phyloP scores from a whole-genome alignment of 1,140 invertebrate genomes.

The Brachionus paranguensis region DNA sequence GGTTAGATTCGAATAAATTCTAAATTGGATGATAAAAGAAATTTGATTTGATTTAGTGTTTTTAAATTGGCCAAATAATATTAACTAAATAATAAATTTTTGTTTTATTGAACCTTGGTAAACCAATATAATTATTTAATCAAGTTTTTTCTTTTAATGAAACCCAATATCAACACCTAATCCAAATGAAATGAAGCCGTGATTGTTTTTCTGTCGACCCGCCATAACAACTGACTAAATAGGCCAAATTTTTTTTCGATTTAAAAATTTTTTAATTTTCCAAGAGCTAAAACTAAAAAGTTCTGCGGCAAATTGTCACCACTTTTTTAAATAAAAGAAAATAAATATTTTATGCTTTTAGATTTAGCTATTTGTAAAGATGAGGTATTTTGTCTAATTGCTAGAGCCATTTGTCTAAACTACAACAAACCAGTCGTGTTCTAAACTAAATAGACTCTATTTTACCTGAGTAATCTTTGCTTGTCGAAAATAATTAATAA shows the following conservation, averaged over 20 bases:
- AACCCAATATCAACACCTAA: neutral
- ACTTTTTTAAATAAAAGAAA: neutral
- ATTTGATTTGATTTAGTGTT: neutral
- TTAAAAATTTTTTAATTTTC: neutral
- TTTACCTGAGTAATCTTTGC: neutral
- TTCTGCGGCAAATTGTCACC: neutral
- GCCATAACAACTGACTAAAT: neutral
- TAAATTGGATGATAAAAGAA: neutral
- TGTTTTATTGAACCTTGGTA: neutral
- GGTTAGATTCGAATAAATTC: neutral
- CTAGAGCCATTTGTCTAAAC: neutral
- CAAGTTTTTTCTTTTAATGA: neutral
- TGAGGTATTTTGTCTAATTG: neutral
- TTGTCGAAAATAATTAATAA: neutral
- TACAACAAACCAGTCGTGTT: neutral
- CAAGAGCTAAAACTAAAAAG: neutral
- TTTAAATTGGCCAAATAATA: neutral
- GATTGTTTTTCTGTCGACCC: neutral
- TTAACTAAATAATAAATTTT: neutral
- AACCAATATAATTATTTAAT: neutral
- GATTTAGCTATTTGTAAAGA: neutral
- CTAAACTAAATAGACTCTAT: neutral
- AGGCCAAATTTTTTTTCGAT: neutral
- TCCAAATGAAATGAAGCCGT: neutral
- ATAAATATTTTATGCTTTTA: neutral